Base-by-base conservation (phyloP, 1,140 invertebrate species). In the Lasioglossum albipes region DNA sequence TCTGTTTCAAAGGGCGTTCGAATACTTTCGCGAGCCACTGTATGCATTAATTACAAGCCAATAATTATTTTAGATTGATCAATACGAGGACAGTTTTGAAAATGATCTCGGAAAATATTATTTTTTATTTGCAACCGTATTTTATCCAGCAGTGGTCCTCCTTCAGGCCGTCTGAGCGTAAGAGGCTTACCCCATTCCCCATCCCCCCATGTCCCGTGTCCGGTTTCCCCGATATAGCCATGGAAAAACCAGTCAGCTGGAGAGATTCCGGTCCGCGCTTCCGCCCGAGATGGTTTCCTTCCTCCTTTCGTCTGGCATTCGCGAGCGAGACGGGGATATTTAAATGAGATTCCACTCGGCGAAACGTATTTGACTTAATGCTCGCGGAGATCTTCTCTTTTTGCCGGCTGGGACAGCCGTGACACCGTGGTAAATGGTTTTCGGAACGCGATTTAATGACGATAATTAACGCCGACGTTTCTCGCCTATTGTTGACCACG, bases 361-460 rank as follows among this genome's bases (percentile, higher is more conserved):
- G 64, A 75, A 75, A 59, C 41, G 71, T 75, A 61, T 80, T 80
- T 62, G 78, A 75, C 62, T 67, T 75, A 61, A 80, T 18, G 49
- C 54, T 20, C 71, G 0, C 22, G 41, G 31, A 20, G 52, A 49
- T 73, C 18, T 54, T 49, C 49, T 67, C 66, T 49, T 74, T 67
- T 49, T 79, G 18, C n/a, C 31, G 31, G 6, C 9, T 45, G 45
- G 27, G 36, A 7, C 16, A 20, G 52, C 52, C 77, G 61, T 57
- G 22, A 79, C 61, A 64, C 41, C 31, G 18, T 67, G 18, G 62
- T 41, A 75, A 75, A 80, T 66, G 71, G 41, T 22, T 57, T 75
- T 67, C n/a, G 62, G 2, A 65, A 18, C 22, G 69, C 69, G 49
- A 73, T 79, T 65, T 79, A 79, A 74, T 49, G 45, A 49, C 70